These are phyloP conservation scores for Cephus pulcher DNA, from an alignment of 2,888 invertebrate genomes.

Conservation along the genomic window DNA sequence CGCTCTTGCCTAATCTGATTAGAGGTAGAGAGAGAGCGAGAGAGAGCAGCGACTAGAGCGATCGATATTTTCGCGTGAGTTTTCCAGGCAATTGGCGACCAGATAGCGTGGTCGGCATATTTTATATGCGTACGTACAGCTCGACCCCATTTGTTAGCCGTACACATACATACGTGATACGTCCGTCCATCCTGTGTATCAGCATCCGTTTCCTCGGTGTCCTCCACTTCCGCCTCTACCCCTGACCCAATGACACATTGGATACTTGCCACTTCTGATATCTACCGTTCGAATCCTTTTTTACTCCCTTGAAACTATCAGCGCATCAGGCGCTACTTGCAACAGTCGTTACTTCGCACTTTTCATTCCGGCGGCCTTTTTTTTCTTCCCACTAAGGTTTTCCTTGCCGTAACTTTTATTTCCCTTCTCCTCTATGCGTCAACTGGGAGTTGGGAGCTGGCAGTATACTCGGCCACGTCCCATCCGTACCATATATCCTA, in stretches of 20 bases:
- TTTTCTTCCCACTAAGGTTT: too few relatives aligned
- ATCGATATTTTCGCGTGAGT: slow-evolving; percentile 63
- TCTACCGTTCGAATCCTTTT: too few relatives aligned
- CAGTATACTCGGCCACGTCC: too few relatives aligned
- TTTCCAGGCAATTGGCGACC: slow-evolving; percentile 60
- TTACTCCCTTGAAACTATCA: too few relatives aligned
- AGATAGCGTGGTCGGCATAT: slow-evolving; percentile 57
- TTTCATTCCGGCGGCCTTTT: neutral
- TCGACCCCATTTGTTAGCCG: slow-evolving; percentile 48
- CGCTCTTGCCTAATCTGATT: slow-evolving; percentile 6
- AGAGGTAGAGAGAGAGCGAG: neutral
- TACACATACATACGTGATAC: neutral
- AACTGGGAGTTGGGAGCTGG: too few relatives aligned
- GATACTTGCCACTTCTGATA: too few relatives aligned
- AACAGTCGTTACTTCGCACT: slow-evolving; percentile 18
- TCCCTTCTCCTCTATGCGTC: too few relatives aligned
- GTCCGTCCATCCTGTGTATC: slow-evolving; percentile 24
- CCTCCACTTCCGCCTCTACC: neutral
- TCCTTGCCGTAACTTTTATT: too few relatives aligned
- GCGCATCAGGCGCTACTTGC: slow-evolving; percentile 8
- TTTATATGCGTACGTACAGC: slow-evolving; percentile 52
- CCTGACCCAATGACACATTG: too few relatives aligned
- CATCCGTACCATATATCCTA: too few relatives aligned
- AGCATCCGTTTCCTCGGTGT: slow-evolving; percentile 7
- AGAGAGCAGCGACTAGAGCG: slow-evolving; percentile 24